Percentiles rank a stretch among this genome's conserved stretches.
Evolutionary conservation across 2,888 invertebrate species (phyloP).

Genomic region (Diarsia dahlii): DNA sequence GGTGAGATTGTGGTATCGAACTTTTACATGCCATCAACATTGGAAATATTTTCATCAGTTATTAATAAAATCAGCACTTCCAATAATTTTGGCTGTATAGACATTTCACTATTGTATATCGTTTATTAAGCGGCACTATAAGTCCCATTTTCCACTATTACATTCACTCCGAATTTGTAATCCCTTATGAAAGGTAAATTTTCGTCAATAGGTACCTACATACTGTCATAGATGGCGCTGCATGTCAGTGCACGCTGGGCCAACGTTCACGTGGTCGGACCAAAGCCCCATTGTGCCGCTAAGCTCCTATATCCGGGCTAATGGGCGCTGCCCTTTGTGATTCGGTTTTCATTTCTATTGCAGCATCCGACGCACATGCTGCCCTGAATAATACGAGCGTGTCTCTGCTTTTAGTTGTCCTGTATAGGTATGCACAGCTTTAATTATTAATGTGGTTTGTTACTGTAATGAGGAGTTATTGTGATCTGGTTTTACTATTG

Average conservation of each 20-base stretch:
- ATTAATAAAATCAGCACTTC: background rate
- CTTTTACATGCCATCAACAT: background rate
- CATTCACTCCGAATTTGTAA: slow-evolving; percentile 31
- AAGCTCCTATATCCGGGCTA: slow-evolving; percentile 75
- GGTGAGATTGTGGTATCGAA: background rate
- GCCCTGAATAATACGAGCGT: slow-evolving; percentile 53
- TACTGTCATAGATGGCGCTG: slow-evolving; percentile 26
- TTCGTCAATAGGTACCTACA: slow-evolving; percentile 31
- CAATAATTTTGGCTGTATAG: background rate
- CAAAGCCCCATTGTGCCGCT: slow-evolving; percentile 72
- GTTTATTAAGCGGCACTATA: background rate
- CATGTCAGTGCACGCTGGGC: slow-evolving; percentile 19
- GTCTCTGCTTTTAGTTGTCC: slow-evolving; percentile 7
- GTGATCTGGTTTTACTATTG: background rate
- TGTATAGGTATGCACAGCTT: slow-evolving; percentile 18
- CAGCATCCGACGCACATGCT: slow-evolving; percentile 53
- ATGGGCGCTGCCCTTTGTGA: slow-evolving; percentile 71
- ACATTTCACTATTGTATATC: background rate
- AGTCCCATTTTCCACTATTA: background rate
- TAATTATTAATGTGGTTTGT: slow-evolving; percentile 8
- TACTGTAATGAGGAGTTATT: slow-evolving; percentile 3
- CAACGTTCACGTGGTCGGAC: slow-evolving; percentile 49
- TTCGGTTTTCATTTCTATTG: slow-evolving; percentile 62
- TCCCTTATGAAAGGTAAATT: slow-evolving; percentile 52
- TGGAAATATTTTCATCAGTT: background rate